A percentile compares a stretch with the other conserved stretches of the same genome.
Evolutionary conservation across 2,888 invertebrate species (phyloP).

Genomic region (Acronicta leporina): DNA sequence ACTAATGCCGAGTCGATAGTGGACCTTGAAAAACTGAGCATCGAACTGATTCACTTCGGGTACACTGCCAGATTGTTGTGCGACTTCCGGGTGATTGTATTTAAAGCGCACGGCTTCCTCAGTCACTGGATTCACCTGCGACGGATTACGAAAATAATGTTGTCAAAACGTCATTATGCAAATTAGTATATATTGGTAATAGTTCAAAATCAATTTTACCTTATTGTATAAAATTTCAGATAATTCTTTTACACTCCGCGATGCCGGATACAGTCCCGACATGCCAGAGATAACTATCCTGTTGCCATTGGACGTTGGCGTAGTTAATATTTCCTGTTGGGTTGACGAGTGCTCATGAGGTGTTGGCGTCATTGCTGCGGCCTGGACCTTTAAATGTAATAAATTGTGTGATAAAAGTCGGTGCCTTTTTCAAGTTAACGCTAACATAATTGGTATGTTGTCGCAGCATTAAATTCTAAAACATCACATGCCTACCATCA

Average conservation of each 20-base stretch:
- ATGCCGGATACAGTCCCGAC: slow-evolving; percentile 66
- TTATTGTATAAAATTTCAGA: slow-evolving; percentile 70
- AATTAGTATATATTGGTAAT: not conserved
- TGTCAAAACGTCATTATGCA: not conserved
- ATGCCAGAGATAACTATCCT: slow-evolving; percentile 70
- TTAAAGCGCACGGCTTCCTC: slow-evolving; percentile 84
- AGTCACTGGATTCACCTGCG: slow-evolving; percentile 89
- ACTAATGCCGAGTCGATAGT: slow-evolving; percentile 88
- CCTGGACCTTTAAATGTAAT: not conserved
- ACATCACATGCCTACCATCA: no score
- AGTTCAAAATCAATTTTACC: slow-evolving; percentile 53
- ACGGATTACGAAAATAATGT: not conserved
- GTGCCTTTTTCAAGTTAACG: no score
- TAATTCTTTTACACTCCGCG: slow-evolving; percentile 63
- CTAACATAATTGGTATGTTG: no score
- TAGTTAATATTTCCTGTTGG: not conserved
- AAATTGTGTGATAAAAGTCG: no score
- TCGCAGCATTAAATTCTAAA: no score
- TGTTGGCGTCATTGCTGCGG: slow-evolving; percentile 32
- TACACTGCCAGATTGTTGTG: slow-evolving; percentile 90
- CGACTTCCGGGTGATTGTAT: slow-evolving; percentile 79
- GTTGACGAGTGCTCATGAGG: slow-evolving; percentile 26
- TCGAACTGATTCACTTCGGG: slow-evolving; percentile 90
- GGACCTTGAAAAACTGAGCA: slow-evolving; percentile 92
- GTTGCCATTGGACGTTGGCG: slow-evolving; percentile 32